Conservation (phyloP, 2,888 invertebrate species). For the Ormyrus thymus region DNA sequence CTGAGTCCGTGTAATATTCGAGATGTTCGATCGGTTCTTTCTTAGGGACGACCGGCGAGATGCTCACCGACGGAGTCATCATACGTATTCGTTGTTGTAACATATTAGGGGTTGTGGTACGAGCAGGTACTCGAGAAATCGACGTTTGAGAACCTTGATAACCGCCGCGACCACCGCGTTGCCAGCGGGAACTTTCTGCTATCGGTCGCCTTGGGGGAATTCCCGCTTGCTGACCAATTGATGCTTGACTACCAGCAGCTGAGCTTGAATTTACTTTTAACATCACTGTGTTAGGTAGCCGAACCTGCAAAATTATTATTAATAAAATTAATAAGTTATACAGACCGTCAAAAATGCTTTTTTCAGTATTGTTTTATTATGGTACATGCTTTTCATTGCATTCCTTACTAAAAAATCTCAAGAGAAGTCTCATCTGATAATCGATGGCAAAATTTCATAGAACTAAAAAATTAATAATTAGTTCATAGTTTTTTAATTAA, state of each 20-base stretch:
- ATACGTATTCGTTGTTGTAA: constrained; percentile 64
- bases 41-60: constrained; percentile 75
- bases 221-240: constrained; percentile 60
- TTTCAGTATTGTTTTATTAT: too few relatives aligned
- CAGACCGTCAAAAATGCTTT: too few relatives aligned
- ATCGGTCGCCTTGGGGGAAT: constrained; percentile 67
- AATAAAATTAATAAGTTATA: too few relatives aligned
- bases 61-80: constrained; percentile 77
- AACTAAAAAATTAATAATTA: too few relatives aligned
- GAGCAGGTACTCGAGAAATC: constrained; percentile 68
- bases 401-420: too few relatives aligned
- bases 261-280: constrained; percentile 70
- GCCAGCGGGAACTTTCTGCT: constrained; percentile 69
- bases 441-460: too few relatives aligned
- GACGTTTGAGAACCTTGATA: constrained; percentile 68
- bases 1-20: constrained; percentile 73
- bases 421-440: too few relatives aligned
- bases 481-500: too few relatives aligned
- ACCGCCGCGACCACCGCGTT: constrained; percentile 65
- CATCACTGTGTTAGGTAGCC: constrained; percentile 71
- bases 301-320: constrained; percentile 61
- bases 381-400: too few relatives aligned
- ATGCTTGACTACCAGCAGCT: constrained; percentile 60
- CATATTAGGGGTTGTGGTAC: constrained; percentile 64
- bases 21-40: constrained; percentile 69